Base-by-base conservation (phyloP, 2,113 vertebrate species). In the Aspidoscelis tigris region DNA sequence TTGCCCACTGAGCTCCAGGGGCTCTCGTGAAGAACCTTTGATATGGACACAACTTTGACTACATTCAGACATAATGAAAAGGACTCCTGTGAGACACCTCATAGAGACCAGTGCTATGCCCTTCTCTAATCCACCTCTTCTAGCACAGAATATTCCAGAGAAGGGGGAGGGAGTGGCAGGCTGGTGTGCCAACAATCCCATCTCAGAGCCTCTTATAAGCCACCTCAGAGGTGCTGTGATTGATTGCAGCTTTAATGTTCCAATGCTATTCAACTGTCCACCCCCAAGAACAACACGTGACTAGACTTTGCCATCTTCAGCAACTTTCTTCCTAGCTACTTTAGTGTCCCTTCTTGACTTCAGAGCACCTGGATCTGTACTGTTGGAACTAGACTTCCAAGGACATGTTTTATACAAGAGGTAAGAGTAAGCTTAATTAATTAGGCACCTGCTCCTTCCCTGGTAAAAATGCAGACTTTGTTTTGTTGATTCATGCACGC, bases 371-470 rank as follows among this genome's bases (percentile, higher is more conserved):
- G 1, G n/a, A 69, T 21, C 55, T 26, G 47, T 64, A 26, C 21
- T 20, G 39, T 65, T 77, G 68, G 84, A 81, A 78, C 4, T n/a
- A 20, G 61, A 44, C 12, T 70, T 84, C 68, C 68, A 14, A 66
- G 84, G 89, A 47, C 0, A 0, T 0, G 3, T 58, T 84, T 78
- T 21, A 8, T 7, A 69, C 83, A 78, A 84, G 0, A 0, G 53
- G 81, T 70, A 86, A 91, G 91, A 92, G 90, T 84, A 88, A 88
- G 90, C 88, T 55, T 39, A 0, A 82, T 90, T 47, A 89, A 89
- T 90, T 87, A 83, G 89, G 86, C 92, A 93, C 91, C 93, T 94
- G 93, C 91, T 93, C 83, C 84, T 87, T 82, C 87, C 82, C 88
- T 91, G 2, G n/a, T 0, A 64, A 77, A 87, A 84, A 1, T 0